Base-by-base conservation (phyloP, 2,888 invertebrate species). In the Agriopis marginaria region DNA sequence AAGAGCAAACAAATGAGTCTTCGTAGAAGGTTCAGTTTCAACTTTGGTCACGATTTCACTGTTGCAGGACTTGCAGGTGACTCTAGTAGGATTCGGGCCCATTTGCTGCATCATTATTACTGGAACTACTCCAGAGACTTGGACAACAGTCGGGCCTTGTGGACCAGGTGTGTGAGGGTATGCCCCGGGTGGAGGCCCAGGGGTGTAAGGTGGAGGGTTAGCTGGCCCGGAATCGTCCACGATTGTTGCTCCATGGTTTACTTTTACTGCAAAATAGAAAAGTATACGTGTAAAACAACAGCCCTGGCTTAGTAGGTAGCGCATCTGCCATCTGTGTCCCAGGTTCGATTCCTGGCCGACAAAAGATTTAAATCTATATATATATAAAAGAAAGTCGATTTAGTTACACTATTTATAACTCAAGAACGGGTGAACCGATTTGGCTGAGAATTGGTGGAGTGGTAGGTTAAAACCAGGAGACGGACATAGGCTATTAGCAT, bases 1-100 rank as follows among this genome's bases (percentile, higher is more conserved):
- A 9, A 91, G 69, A 7, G 95, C 95, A 70, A 94, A 89, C 8
- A 95, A 77, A 82, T 95, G 95, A 0, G 95, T 95, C 63, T 89
- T 91, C 6, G 91, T 88, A 0, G 93, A 89, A 7, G 95, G 79
- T 68, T 85, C 90, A 49, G 77, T 79, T 73, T 86, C 85, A 44
- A 94, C 80, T 49, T 89, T 87, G 0, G 95, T 95, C 11, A 90
- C 80, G 0, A 94, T 87, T 23, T 88, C 88, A 10, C 83, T 81
- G 42, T 91, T 88, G 70, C 95, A 95, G 1, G 89, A 89, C 5
- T 86, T 91, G 73, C 95, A 95, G 12, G 87, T 84, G 0, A 87
- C 63, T 0, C 68, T 45, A 0, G 86, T 65, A 0, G 90, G 80
- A 0, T 74, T 67, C 0, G 88, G 78, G 0, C 88, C 86, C 82